Evolutionary conservation across 2,888 invertebrate genomes (phyloP).

Genomic region (Papilio gigon): DNA sequence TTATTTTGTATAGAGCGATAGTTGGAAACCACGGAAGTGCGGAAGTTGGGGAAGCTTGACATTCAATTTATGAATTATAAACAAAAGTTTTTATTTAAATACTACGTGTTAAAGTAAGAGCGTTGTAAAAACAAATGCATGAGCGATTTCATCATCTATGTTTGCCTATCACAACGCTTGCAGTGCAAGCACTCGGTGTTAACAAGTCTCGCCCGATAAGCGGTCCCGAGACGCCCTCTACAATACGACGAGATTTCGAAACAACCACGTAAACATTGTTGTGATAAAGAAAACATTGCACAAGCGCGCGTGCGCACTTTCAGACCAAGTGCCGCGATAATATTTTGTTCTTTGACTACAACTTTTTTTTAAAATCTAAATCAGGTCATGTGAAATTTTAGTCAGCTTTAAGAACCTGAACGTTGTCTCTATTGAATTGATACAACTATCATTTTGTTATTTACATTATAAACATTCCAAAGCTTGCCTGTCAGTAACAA

Average conservation of each 20-base stretch:
- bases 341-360: background rate
- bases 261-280: constrained; percentile 23
- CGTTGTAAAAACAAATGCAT: constrained; percentile 8
- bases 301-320: constrained; percentile 30
- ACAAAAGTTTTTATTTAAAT: background rate
- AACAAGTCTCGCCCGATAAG: constrained; percentile 37
- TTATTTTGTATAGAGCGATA: background rate
- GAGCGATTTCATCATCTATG: constrained; percentile 19
- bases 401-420: background rate
- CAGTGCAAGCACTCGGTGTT: constrained; percentile 29
- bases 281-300: constrained; percentile 38
- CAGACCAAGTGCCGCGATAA: constrained; percentile 16
- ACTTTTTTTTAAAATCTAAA: background rate
- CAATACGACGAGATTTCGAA: constrained; percentile 24
- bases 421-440: background rate
- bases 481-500: background rate
- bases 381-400: background rate
- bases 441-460: background rate
- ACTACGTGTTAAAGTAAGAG: background rate
- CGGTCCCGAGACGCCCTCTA: constrained; percentile 22
- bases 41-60: background rate
- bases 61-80: background rate
- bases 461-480: background rate
- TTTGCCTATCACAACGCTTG: constrained; percentile 18
- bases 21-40: too few relatives aligned